Evolutionary conservation across 2,797 vertebrate species (phyloP), one percentile per base, ranked within the genome.

Genomic region (Anguilla anguilla): DNA sequence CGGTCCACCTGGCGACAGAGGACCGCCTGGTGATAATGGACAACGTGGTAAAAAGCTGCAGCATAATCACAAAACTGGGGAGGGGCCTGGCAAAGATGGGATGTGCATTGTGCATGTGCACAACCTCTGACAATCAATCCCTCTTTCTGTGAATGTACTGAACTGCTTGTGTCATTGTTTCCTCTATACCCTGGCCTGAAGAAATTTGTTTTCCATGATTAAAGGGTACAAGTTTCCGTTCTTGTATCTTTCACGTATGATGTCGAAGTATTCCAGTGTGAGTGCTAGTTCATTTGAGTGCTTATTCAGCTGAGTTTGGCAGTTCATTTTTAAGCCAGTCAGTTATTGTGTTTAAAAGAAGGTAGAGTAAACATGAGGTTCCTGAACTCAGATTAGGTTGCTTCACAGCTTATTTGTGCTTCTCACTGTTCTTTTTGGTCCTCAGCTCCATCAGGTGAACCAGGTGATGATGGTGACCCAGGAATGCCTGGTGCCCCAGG

Each of bases 1-100:
- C 84, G 95, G 95, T 87, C 28, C 51, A 89, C 64, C 90, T 83
- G 96, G 96, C 91, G 82, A 91, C 0, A 94, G 46, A 82, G 96
- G 96, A 0, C 69, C 81, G 79, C 0, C 22, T 89, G 96, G 96
- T 91, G 86, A 93, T 61, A 2, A 0, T 0, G 95, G 95, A 1
- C 0, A 1, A 0, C 0, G 51, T 92, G 96, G 96, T 96, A 87
- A 94, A 69, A 35, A 13, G 49, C 35, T 69, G 13, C 31, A 84
- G 39, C 7, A 77, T 61, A 13, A n/a, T 43, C 31, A 59, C 7
- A 17, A 35, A 5, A 35, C 11, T 64, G 19, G 39, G 35, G 35
- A 67, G 59, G 43, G 39, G 19, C 15, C 39, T 22, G 39, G 43
- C 35, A 6, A 69, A 77, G 77, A 17, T 46, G 15, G 13, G 11